Percentiles rank a stretch among this genome's conserved stretches.
These are phyloP conservation scores for Atta cephalotes DNA, from an alignment of 1,140 invertebrate species.

Conservation along the genomic window DNA sequence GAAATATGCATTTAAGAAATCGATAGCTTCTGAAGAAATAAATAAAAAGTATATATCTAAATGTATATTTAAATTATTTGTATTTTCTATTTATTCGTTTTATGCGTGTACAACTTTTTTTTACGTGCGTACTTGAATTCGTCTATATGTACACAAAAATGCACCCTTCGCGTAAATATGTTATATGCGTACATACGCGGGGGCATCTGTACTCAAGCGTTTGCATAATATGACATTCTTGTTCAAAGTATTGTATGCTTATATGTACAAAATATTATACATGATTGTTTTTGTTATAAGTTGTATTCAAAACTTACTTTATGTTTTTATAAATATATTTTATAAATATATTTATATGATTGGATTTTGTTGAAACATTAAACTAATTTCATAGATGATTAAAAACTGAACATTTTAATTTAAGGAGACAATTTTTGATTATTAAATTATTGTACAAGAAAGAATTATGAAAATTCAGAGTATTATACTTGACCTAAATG, in stretches of 20 bases:
- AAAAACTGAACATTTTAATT: not conserved
- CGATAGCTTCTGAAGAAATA: not conserved
- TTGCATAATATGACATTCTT: conserved; percentile 9
- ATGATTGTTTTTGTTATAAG: not conserved
- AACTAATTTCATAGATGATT: not conserved
- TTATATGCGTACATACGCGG: conserved; percentile 42
- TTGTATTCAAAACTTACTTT: not conserved
- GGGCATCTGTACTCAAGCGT: conserved; percentile 17
- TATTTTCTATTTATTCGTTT: conserved; percentile 20
- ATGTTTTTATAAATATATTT: not conserved
- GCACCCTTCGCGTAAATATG: not conserved
- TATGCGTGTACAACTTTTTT: not conserved
- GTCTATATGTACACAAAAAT: conserved; percentile 9
- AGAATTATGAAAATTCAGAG: not conserved
- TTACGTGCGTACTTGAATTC: not conserved
- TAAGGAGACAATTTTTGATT: not conserved
- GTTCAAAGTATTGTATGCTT: not conserved
- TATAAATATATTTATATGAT: not conserved
- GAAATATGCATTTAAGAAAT: not conserved
- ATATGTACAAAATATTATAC: not conserved
- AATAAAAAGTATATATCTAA: not conserved
- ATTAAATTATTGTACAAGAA: not conserved
- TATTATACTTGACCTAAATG: not conserved
- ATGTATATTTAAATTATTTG: not conserved
- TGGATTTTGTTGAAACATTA: not conserved